Evolutionary conservation across 2,888 invertebrate genomes (phyloP), one percentile per base, ranked within the genome.

Genomic region (Pandemis corylana): DNA sequence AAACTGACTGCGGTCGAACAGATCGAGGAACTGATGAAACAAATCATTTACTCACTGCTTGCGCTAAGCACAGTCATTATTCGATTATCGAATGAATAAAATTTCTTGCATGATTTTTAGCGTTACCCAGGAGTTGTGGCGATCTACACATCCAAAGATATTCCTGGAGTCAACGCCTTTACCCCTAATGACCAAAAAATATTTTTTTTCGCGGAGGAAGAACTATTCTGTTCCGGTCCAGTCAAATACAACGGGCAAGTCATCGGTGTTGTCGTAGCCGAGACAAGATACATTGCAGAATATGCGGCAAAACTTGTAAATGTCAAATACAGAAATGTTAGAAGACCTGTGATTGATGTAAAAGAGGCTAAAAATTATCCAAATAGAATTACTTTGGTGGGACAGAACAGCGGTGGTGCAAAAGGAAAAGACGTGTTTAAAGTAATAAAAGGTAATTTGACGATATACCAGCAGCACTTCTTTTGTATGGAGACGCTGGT

Each of bases 401-500:
- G 49, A 20, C 44, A 80, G 28, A 46, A 78, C 15, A 67, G 79
- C 77, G 85, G 87, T 28, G 86, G 83, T 3, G 88, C 86, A 62
- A 85, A 59, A 76, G 92, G 92, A 0, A 83, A 78, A 6, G 87
- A 95, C 75, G 80, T 92, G 1, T 86, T 83, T 12, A 91, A 95
- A 76, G 78, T 84, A 10, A 91, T 95, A 13, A 85, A 81, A 78
- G 97, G 96, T 0, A 89, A 83, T 0, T 91, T 95, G 68, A 87
- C 93, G 61, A 86, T 95, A 75, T 95, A 95, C 42, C 85, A 92
- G n/a, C 97, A 97, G 82, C 97, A 96, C 82, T 97, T 97, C 84
- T 97, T 95, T 79, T 94, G 95, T 12, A 96, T 97, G 96, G 97
- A 97, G 86, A 95, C 96, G 0, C 95, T 96, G 68, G 93, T 92